Conservation (phyloP, 2,113 vertebrate species). For the pig (Sus scrofa) region T2T-Sscrofa CM000819.6:17646501-17647000, state of each 20-base stretch:
- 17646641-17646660: not conserved
- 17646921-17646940: not conserved
- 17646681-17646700: not conserved
- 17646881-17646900: not conserved
- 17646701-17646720: not conserved
- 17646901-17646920: not conserved
- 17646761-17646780: too few relatives aligned
- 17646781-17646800: not conserved
- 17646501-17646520: not conserved
- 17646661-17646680: not conserved
- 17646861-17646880: not conserved
- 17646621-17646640: not conserved
- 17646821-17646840: not conserved
- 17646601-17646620: not conserved
- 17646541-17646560: not conserved
- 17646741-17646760: not conserved
- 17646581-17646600: not conserved
- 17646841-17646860: not conserved
- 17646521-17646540: not conserved
- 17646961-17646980: slow-evolving; percentile 21
- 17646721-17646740: not conserved
- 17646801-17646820: not conserved
- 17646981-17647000: slow-evolving; percentile 16
- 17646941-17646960: not conserved
- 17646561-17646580: not conserved